Evolutionary conservation across 2,113 vertebrate genomes (phyloP), one percentile per base, ranked within the genome.

Genomic region (Butorides virescens): DNA sequence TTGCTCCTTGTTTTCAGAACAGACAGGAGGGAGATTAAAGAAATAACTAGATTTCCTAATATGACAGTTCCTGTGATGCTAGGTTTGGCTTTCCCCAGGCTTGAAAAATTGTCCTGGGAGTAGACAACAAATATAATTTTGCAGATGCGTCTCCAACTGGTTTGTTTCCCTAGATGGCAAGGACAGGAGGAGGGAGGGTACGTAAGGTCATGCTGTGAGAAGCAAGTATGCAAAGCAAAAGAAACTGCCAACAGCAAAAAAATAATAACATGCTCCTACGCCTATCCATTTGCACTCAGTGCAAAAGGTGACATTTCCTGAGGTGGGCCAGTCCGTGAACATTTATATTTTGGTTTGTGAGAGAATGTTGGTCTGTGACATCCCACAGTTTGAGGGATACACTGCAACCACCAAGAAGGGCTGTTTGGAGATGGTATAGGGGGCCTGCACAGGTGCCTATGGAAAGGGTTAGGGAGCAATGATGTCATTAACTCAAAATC

Each of bases 361-460:
- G 66, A 0, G 0, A 18, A 3, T 20, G 21, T 13, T 32, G 12
- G 29, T 30, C 20, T 0, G 0, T 50, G 61, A 16, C 76, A 52
- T 53, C 49, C 46, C 36, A 5, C 10, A 34, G 39, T 65, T 26
- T 34, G 58, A 52, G 53, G 32, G 37, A 26, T 36, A 27, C 20
- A 7, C 39, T 62, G 52, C 50, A 62, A 7, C 19, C 61, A n/a
- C 61, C 27, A 15, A 17, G 62, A 30, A 67, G 52, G 26, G 32
- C 63, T 81, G 4, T 37, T 39, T 39, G 65, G 50, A 49, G 42
- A 7, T 42, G 34, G 11, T 27, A 5, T 27, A 7, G 7, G 26
- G 39, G 20, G 42, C 13, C 49, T 72, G 37, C n/a, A 15, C 32
- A 27, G 39, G 16, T 61, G 30, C 10, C 78, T 68, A 4, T 53